phyloP scores from a whole-genome alignment of 2,797 vertebrate species.

The Momotus momota region DNA sequence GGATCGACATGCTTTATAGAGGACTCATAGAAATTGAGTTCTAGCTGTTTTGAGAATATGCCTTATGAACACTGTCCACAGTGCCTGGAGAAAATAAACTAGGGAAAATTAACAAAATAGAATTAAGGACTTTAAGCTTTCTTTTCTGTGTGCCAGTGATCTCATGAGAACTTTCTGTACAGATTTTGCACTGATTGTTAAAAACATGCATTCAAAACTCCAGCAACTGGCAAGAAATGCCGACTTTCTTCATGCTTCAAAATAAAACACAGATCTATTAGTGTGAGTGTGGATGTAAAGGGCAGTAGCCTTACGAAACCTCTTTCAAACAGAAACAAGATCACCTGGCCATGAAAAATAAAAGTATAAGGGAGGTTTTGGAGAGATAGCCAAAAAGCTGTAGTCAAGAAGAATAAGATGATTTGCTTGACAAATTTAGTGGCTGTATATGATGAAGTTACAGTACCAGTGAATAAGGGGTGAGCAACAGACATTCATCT shows the following conservation, averaged over 20 bases:
- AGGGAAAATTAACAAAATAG: background rate
- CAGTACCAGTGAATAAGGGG: no score
- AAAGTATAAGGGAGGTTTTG: background rate
- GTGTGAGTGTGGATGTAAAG: background rate
- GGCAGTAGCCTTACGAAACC: background rate
- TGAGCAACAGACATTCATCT: no score
- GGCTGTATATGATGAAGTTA: no score
- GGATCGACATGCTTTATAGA: background rate
- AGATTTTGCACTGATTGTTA: background rate
- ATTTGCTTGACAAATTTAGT: no score
- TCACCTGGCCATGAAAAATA: background rate
- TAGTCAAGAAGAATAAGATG: background rate
- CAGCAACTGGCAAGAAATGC: background rate
- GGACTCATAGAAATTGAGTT: background rate
- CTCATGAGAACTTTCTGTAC: background rate
- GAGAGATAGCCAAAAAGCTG: background rate
- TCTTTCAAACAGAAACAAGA: background rate
- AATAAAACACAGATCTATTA: background rate
- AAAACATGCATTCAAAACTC: background rate
- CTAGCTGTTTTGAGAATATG: background rate
- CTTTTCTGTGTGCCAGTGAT: background rate
- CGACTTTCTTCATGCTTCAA: background rate
- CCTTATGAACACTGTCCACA: background rate
- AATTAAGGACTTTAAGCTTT: background rate
- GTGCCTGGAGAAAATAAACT: background rate